Evolutionary conservation across 2,113 vertebrate genomes (phyloP).

Genomic region (Hemibagrus wyckioides): DNA sequence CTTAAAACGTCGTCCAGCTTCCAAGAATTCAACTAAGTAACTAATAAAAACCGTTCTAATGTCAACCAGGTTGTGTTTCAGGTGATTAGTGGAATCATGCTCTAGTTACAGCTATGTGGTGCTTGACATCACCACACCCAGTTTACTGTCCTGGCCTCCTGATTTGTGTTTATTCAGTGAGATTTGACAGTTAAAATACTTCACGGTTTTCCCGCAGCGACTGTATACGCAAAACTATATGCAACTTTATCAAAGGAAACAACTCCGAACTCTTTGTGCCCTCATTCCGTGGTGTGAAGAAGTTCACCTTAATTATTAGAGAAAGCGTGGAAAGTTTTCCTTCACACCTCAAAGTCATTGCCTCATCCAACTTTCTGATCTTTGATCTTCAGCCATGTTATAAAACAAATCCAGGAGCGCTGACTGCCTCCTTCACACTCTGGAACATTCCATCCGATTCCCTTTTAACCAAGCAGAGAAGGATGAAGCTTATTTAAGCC

Average conservation of each 20-base stretch:
- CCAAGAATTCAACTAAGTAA: too few species aligned
- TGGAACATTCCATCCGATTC: background rate
- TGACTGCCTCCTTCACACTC: background rate
- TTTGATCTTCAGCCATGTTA: background rate
- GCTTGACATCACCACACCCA: too few species aligned
- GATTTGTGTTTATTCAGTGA: too few species aligned
- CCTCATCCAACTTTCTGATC: background rate
- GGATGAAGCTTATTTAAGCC: constrained; percentile 29
- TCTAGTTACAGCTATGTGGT: too few species aligned
- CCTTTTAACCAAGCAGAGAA: constrained; percentile 34
- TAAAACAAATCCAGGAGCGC: background rate
- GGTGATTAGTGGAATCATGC: too few species aligned
- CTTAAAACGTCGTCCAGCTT: too few species aligned
- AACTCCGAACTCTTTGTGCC: background rate
- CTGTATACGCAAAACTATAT: background rate
- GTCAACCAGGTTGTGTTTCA: too few species aligned
- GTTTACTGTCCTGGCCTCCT: background rate
- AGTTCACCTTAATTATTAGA: background rate
- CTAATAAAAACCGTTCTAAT: too few species aligned
- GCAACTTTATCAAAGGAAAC: background rate
- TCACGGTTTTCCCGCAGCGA: too few species aligned
- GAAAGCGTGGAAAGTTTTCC: background rate
- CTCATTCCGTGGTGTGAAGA: background rate
- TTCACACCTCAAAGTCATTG: background rate
- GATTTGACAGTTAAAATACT: background rate